Evolutionary conservation across 1,140 invertebrate genomes (phyloP).

Genomic region (Pachyrhynchus sulphureomaculatus): DNA sequence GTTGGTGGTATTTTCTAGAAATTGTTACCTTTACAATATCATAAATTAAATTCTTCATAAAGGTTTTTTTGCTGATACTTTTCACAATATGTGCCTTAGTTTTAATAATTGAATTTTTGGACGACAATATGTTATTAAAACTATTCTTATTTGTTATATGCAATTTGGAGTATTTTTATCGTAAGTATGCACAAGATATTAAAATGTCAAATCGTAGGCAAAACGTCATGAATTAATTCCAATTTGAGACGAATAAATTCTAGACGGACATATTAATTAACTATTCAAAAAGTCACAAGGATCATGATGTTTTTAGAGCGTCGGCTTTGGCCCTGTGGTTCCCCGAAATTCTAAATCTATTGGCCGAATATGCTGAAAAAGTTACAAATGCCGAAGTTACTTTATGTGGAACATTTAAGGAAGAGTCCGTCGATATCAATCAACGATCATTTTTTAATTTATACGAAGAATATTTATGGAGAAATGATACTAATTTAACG

Average conservation of each 20-base stretch:
- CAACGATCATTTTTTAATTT: not conserved
- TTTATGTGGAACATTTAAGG: slow-evolving; percentile 35
- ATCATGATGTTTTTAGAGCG: too few relatives aligned
- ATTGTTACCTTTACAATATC: too few relatives aligned
- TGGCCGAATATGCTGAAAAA: slow-evolving; percentile 38
- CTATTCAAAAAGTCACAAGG: too few relatives aligned
- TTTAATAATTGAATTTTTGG: too few relatives aligned
- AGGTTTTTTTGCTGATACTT: too few relatives aligned
- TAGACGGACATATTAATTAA: too few relatives aligned
- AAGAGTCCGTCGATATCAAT: slow-evolving; percentile 3
- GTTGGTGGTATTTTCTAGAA: too few relatives aligned
- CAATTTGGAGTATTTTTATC: slow-evolving; percentile 59
- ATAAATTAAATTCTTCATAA: too few relatives aligned
- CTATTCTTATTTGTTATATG: slow-evolving; percentile 57
- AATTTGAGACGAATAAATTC: too few relatives aligned
- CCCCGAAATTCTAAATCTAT: slow-evolving; percentile 57
- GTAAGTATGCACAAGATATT: slow-evolving; percentile 48
- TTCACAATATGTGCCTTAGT: too few relatives aligned
- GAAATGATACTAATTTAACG: not conserved
- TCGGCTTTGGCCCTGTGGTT: slow-evolving; percentile 59
- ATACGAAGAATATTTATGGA: not conserved
- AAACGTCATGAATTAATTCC: not conserved
- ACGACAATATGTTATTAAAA: slow-evolving; percentile 55
- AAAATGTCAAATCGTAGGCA: too few relatives aligned
- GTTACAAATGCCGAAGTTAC: slow-evolving; percentile 29